These are phyloP conservation scores for Stomatorhinus ivindoensis DNA, from an alignment of 2,113 vertebrate species.

Conservation along the genomic window DNA sequence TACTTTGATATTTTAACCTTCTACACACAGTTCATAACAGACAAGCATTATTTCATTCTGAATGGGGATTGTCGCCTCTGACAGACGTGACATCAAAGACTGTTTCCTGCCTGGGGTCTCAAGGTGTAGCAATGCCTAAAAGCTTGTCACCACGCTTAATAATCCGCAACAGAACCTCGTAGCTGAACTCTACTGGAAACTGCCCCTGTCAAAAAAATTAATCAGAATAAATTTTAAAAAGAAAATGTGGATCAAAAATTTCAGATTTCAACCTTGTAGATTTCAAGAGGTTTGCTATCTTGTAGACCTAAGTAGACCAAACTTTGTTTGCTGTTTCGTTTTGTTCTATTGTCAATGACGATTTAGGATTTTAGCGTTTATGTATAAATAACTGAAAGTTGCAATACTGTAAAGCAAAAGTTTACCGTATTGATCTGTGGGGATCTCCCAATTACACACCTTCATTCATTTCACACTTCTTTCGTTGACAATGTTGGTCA, in stretches of 20 bases:
- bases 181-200: background rate
- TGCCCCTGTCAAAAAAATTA: background rate
- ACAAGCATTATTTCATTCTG: background rate
- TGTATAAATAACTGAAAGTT: background rate
- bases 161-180: background rate
- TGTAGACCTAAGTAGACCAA: background rate
- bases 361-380: background rate
- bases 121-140: background rate
- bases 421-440: background rate
- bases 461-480: background rate
- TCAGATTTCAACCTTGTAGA: background rate
- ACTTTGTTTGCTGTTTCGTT: background rate
- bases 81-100: background rate
- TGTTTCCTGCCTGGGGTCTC: background rate
- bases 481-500: background rate
- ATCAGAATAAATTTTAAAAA: background rate
- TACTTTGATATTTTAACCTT: slow-evolving; percentile 2
- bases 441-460: background rate
- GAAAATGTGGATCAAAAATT: background rate
- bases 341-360: background rate
- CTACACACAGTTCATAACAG: background rate
- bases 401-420: background rate
- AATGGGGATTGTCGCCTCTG: background rate
- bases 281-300: no score
- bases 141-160: background rate